Base-by-base conservation (phyloP, 2,888 invertebrate species). In the Macaria liturata region DNA sequence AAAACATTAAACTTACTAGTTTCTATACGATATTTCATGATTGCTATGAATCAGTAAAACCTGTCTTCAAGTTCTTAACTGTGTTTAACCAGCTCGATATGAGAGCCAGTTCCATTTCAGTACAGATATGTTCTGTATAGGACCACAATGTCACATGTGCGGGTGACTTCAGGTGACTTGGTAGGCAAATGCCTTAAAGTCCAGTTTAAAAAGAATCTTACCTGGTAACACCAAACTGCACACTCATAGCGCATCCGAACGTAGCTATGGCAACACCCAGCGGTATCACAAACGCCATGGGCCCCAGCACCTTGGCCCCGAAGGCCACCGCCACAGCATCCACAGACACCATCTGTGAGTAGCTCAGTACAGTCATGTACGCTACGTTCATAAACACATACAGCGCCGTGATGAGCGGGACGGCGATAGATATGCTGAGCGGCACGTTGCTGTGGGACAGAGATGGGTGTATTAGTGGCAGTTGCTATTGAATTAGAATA, bases 331-430 rank as follows among this genome's bases (percentile, higher is more conserved):
- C 97, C 0, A 97, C 97, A 0, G 97, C 97, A 0, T 94, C 93
- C 0, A 96, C 94, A 4, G 91, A 89, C 9, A 95, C 88, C 93
- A 98, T 95, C 76, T 97, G 96, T 0, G 93, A 85, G 52, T 94
- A 93, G 3, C 94, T 94, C 68, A 97, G 84, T 4, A 95, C 96
- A 0, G 96, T 94, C 95, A 97, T 95, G 83, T 97, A 97, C n/a
- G 97, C 95, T 9, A 97, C 92, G 76, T 97, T 97, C 94, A 97
- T 96, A 71, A 95, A 93, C 32, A 97, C 95, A 76, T 97, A 97
- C 7, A 97, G 92, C 0, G 94, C 83, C 0, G 97, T 97, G 34
- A 97, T 96, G 4, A 96, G 85, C 0, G 97, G 97, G 0, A 97
- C 95, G 0, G 95, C 97, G 50, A 97, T 95, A 6, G 95, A 89